These are phyloP conservation scores for Nothoprocta perdicaria DNA, from an alignment of 2,113 vertebrate species.

Conservation along the genomic window DNA sequence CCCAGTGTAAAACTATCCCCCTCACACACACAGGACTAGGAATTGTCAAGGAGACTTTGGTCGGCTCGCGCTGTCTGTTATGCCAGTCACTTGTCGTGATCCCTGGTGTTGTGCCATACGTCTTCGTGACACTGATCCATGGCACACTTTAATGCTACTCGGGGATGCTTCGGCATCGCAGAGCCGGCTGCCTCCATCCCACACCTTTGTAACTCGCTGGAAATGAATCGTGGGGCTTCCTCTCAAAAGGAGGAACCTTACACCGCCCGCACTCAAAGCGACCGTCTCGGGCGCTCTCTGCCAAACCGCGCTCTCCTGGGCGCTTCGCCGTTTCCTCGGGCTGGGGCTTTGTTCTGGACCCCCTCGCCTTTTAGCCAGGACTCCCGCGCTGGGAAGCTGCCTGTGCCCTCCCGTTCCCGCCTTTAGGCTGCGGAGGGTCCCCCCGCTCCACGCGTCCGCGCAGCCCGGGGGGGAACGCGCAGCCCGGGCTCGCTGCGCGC, in stretches of 20 bases:
- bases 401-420: neutral
- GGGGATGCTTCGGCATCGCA: neutral
- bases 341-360: neutral
- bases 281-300: neutral
- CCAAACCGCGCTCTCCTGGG: fast-evolving
- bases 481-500: neutral
- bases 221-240: neutral
- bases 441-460: too few relatives aligned
- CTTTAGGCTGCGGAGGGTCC: too few relatives aligned
- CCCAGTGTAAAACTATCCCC: conserved; percentile 38
- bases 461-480: too few relatives aligned
- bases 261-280: neutral
- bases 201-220: neutral
- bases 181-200: neutral
- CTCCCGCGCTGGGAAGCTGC: neutral
- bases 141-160: conserved; percentile 41
- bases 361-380: neutral
- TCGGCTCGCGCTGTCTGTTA: conserved; percentile 43
- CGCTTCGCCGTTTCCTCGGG: neutral
- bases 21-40: conserved; percentile 32
- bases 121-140: conserved; percentile 53
- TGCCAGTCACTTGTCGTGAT: conserved; percentile 41
- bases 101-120: conserved; percentile 14
- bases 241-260: neutral
- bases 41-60: conserved; percentile 60